phyloP scores from a whole-genome alignment of 2,888 invertebrate genomes.

The Laspeyria flexula region DNA sequence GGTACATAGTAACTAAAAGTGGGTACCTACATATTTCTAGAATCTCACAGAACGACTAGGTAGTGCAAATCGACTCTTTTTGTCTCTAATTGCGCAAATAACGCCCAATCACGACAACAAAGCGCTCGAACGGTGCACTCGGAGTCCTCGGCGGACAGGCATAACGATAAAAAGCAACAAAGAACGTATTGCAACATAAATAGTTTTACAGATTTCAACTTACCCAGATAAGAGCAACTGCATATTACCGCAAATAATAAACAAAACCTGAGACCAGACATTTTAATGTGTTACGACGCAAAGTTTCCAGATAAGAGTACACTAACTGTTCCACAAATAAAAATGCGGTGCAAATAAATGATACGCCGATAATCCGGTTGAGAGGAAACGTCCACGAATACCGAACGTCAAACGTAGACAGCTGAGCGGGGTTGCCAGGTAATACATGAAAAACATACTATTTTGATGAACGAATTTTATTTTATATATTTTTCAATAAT shows the following conservation, averaged over 20 bases:
- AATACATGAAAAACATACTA: conserved; percentile 5
- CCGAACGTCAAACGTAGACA: conserved; percentile 60
- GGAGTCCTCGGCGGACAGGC: too few species aligned
- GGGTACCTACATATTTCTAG: conserved; percentile 38
- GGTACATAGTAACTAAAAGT: conserved; percentile 11
- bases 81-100: conserved; percentile 53
- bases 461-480: not conserved
- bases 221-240: conserved; percentile 66
- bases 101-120: conserved; percentile 49
- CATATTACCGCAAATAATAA: conserved; percentile 66
- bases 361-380: conserved; percentile 56
- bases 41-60: conserved; percentile 22
- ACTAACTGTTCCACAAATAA: conserved; percentile 54
- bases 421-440: conserved; percentile 59
- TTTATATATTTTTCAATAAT: too few species aligned
- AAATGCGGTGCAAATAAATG: conserved; percentile 55
- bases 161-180: conserved; percentile 61
- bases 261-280: conserved; percentile 66
- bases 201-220: conserved; percentile 53
- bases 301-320: conserved; percentile 30
- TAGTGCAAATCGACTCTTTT: conserved; percentile 45
- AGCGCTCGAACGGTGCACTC: conserved; percentile 38
- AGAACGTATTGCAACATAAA: conserved; percentile 52
- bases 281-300: conserved; percentile 48
- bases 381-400: conserved; percentile 49